phyloP scores from a whole-genome alignment of 2,888 invertebrate genomes.

The Cabera pusaria region DNA sequence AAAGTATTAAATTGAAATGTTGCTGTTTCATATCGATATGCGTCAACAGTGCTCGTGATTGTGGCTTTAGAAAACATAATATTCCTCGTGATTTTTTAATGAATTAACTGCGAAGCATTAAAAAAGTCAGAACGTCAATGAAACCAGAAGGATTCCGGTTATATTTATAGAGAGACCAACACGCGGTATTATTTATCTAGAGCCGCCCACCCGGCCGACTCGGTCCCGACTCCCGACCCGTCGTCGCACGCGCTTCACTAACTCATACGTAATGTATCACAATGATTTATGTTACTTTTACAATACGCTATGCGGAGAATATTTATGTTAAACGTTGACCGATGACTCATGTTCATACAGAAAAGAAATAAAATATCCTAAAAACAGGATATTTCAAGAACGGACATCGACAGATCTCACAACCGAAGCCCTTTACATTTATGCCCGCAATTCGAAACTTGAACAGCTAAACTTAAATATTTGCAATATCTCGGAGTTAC shows the following conservation, averaged over 20 bases:
- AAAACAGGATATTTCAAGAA: conserved; percentile 21
- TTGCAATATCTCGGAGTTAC: conserved; percentile 7
- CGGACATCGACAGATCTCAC: too few relatives aligned
- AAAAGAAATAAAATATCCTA: conserved; percentile 14
- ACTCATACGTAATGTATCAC: conserved; percentile 42
- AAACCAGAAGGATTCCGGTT: conserved; percentile 49
- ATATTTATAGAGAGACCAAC: conserved; percentile 74
- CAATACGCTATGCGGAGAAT: conserved; percentile 14
- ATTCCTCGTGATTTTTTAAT: too few relatives aligned
- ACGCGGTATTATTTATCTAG: conserved; percentile 65
- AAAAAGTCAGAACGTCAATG: conserved; percentile 62
- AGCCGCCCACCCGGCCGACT: conserved; percentile 47
- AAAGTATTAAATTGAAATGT: too few relatives aligned
- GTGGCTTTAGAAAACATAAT: too few relatives aligned
- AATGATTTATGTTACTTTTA: conserved; percentile 40
- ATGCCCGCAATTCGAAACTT: too few relatives aligned
- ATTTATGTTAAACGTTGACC: conserved; percentile 20
- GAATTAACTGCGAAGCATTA: conserved; percentile 49
- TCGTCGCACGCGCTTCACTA: conserved; percentile 33
- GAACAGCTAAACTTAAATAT: too few relatives aligned
- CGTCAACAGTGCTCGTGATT: too few relatives aligned
- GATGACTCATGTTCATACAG: conserved; percentile 13
- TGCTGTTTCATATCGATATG: too few relatives aligned
- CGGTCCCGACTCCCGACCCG: too few relatives aligned
- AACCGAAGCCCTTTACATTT: too few relatives aligned